Percentiles rank a stretch among this genome's conserved stretches.
Evolutionary conservation across 2,888 invertebrate genomes (phyloP).

Genomic region (Mythimna pallens): DNA sequence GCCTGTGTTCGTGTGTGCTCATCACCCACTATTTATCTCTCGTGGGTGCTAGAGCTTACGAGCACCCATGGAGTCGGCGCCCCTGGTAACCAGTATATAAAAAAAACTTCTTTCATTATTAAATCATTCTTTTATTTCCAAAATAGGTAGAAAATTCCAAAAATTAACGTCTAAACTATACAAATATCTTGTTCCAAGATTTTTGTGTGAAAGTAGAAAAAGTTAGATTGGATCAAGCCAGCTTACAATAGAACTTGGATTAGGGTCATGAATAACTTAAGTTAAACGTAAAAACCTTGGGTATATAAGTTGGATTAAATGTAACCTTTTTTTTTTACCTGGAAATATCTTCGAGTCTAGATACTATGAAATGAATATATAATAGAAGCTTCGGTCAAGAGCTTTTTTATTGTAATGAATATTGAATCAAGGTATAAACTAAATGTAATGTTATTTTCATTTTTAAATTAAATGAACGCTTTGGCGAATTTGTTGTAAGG

Average conservation of each 20-base stretch:
- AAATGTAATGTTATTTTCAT: not conserved
- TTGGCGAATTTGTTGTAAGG: not conserved
- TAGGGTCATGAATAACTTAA: conserved; percentile 58
- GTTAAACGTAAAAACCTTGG: conserved; percentile 29
- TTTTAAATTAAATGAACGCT: not conserved
- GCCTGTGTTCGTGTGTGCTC: too few relatives aligned
- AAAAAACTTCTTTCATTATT: too few relatives aligned
- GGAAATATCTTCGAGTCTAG: not conserved
- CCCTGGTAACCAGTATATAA: too few relatives aligned
- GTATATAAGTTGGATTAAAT: conserved; percentile 28
- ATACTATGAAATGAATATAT: not conserved
- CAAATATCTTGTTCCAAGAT: conserved; percentile 26
- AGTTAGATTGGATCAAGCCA: conserved; percentile 58
- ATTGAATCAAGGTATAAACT: not conserved
- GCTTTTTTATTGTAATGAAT: not conserved
- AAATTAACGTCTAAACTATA: conserved; percentile 31
- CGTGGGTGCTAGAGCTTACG: too few relatives aligned
- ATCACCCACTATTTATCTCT: too few relatives aligned
- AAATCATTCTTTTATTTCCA: conserved; percentile 6
- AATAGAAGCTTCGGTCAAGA: not conserved
- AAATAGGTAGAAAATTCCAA: not conserved
- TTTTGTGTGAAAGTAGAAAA: conserved; percentile 44
- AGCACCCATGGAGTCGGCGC: too few relatives aligned
- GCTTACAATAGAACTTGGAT: conserved; percentile 57
- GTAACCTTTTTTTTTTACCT: conserved; percentile 34